Evolutionary conservation across 2,888 invertebrate genomes (phyloP).

Genomic region (Chymomyza procnemis): DNA sequence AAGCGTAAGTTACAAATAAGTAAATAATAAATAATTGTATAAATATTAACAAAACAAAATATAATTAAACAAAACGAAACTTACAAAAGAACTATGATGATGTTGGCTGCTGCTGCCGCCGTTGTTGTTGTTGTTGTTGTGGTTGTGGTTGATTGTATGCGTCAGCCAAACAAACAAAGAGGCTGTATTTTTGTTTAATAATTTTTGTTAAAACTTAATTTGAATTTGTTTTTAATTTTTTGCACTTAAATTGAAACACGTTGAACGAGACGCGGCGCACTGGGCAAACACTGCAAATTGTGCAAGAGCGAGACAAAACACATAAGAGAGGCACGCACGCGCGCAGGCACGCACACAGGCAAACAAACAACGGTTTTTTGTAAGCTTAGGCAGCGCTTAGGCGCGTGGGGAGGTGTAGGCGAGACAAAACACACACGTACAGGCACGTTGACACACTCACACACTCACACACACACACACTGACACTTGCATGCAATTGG

Average conservation of each 20-base stretch:
- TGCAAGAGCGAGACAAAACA: neutral
- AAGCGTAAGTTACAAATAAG: slow-evolving; percentile 39
- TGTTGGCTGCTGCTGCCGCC: neutral
- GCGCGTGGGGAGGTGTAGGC: no score
- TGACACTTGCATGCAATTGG: no score
- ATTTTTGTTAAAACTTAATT: slow-evolving; percentile 5
- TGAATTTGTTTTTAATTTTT: no score
- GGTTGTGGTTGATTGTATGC: slow-evolving; percentile 16
- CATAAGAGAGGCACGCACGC: neutral
- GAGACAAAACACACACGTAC: no score
- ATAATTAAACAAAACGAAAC: slow-evolving; percentile 19
- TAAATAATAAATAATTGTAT: slow-evolving; percentile 1
- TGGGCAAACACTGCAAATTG: slow-evolving; percentile 23
- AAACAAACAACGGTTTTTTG: no score
- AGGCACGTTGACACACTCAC: no score
- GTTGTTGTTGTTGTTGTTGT: slow-evolving; percentile 12
- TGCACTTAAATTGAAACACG: slow-evolving; percentile 33
- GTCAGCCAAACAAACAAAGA: slow-evolving; percentile 9
- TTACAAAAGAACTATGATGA: slow-evolving; percentile 38
- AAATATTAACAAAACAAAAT: neutral
- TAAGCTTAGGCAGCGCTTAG: no score
- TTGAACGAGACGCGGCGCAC: slow-evolving; percentile 26
- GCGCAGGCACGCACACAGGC: neutral
- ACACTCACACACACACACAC: no score
- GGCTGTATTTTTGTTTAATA: slow-evolving; percentile 8